A percentile compares a stretch with the other conserved stretches of the same genome.
These are phyloP conservation scores for Microhierax caerulescens DNA, from an alignment of 2,797 vertebrate species.

Conservation along the genomic window DNA sequence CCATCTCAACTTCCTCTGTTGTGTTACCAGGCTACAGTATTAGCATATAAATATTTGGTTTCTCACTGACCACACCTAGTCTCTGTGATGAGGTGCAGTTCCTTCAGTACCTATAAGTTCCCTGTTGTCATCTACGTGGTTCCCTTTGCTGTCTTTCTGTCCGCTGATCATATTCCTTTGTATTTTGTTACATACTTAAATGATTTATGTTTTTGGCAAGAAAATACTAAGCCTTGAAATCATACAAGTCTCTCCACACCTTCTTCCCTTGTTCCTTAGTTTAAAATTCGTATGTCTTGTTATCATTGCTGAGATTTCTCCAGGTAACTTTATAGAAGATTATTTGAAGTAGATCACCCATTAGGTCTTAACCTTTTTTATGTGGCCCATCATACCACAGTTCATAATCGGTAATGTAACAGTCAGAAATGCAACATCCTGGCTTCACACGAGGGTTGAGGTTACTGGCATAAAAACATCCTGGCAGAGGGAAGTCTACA, in stretches of 20 bases:
- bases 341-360: background rate
- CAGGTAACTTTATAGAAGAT: background rate
- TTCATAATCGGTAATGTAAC: background rate
- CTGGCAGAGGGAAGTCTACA: background rate
- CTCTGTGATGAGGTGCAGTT: background rate
- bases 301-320: background rate
- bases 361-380: background rate
- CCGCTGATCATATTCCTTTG: background rate
- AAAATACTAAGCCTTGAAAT: background rate
- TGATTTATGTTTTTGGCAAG: background rate
- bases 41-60: constrained; percentile 32
- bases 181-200: background rate
- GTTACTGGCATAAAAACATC: background rate
- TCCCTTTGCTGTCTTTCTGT: background rate
- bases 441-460: accelerated
- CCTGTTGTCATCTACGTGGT: background rate
- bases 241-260: background rate
- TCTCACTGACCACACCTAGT: background rate
- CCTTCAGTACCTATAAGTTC: background rate
- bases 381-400: background rate
- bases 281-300: background rate
- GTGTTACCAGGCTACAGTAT: background rate
- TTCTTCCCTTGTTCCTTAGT: background rate
- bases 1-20: background rate
- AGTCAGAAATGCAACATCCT: background rate